A percentile compares a stretch with the other conserved stretches of the same genome.
Conservation (phyloP, 2,888 invertebrate species). For the Timema cristinae region DNA sequence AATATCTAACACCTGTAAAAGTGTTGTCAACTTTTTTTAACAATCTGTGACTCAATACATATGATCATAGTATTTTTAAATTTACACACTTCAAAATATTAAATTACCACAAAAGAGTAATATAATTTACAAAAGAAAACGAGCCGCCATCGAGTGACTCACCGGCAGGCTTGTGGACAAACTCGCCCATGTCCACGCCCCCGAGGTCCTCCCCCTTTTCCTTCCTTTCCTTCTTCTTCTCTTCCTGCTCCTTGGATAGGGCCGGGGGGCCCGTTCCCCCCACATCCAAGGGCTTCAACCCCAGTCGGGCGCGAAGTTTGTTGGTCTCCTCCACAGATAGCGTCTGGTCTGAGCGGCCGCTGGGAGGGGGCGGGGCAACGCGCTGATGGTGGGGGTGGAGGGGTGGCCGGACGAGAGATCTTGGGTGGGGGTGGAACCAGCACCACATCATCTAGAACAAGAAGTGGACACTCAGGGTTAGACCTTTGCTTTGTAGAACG, state of each 20-base stretch:
- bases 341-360: constrained; percentile 41
- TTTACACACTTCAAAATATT: not conserved
- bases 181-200: constrained; percentile 61
- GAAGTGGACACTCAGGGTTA: not conserved
- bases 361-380: constrained; percentile 43
- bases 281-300: constrained; percentile 84
- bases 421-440: constrained; percentile 40
- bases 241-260: constrained; percentile 51
- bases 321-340: constrained; percentile 84
- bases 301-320: constrained; percentile 85
- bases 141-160: constrained; percentile 34
- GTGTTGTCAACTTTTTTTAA: no score
- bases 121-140: not conserved
- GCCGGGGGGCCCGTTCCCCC: constrained; percentile 45
- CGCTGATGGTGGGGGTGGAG: constrained; percentile 38
- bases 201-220: constrained; percentile 34
- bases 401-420: constrained; percentile 36
- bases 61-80: not conserved
- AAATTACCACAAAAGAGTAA: not conserved
- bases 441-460: constrained; percentile 30
- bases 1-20: no score
- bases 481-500: no score
- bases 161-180: constrained; percentile 78
- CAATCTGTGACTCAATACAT: no score
- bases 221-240: constrained; percentile 38